Evolutionary conservation across 2,113 vertebrate genomes (phyloP).

Genomic region (Pomatostomus ruficeps): DNA sequence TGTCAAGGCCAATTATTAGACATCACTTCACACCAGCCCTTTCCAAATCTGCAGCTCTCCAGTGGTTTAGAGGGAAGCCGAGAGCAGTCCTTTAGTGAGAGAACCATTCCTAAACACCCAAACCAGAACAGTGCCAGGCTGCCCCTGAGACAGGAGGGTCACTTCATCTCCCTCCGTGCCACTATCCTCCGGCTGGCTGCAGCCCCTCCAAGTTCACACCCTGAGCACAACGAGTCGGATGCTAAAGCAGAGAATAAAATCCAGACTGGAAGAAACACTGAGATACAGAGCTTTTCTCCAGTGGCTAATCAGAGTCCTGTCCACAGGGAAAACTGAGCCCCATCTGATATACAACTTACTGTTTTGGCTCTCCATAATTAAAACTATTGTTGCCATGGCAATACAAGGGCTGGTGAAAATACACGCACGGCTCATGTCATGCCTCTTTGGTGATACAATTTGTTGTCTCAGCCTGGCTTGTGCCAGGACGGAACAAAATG

Average conservation of each 20-base stretch:
- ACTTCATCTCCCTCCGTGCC: not conserved
- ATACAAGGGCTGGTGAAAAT: constrained; percentile 34
- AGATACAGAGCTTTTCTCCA: constrained; percentile 32
- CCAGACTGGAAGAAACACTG: constrained; percentile 37
- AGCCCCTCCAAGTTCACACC: not conserved
- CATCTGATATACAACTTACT: constrained; percentile 61
- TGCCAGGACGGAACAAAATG: not conserved
- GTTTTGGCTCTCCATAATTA: constrained; percentile 62
- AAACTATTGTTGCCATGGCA: constrained; percentile 62
- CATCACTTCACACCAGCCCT: constrained; percentile 33
- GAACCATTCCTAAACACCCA: not conserved
- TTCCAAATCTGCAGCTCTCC: not conserved
- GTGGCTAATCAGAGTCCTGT: constrained; percentile 54
- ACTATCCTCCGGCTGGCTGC: not conserved
- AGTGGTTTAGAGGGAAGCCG: not conserved
- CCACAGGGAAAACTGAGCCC: constrained; percentile 56
- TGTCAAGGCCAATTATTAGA: constrained; percentile 47
- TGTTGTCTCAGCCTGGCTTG: not conserved
- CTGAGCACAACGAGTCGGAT: not conserved
- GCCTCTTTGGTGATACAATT: constrained; percentile 6
- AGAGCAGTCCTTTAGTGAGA: not conserved
- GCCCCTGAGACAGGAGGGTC: not conserved
- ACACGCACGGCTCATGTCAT: not conserved
- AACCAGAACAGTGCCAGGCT: not conserved
- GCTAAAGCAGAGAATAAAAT: constrained; percentile 50